Evolutionary conservation across 2,797 vertebrate genomes (phyloP), one percentile per base, ranked within the genome.

Genomic region (Syngnathus rostellatus): DNA sequence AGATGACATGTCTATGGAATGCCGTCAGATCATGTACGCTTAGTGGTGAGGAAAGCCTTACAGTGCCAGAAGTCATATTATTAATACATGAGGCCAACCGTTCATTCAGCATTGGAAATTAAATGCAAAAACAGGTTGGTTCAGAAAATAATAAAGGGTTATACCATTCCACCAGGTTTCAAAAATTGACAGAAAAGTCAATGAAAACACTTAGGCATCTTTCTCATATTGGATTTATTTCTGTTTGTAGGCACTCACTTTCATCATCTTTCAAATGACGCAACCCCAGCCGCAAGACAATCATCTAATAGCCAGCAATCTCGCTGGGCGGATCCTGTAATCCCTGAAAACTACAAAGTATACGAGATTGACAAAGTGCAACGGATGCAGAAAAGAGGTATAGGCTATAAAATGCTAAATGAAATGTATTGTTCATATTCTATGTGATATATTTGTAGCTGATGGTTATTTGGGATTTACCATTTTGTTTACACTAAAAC

Each of bases 351-450:
- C 63, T 97, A 94, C 54, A 98, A 95, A 77, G 94, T 98, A 62
- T 98, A 98, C 66, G 96, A 98, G 76, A 97, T 98, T 16, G 96
- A 99, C 64, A 92, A 94, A 5, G 91, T 93, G 75, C 92, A 95
- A 77, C 89, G 92, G 72, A 93, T 94, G 66, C 95, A 97, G 85
- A 90, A 92, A 73, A 91, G 93, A 81, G 93, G 90, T 58, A 31
- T 2, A 21, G 19, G 9, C 19, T 21, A 51, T 21, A 2, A 53
- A 21, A 53, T n/a, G 21, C 19, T 21, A 53, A 53, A 51, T n/a
- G 2, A n/a, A 51, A 7, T 21, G 3, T 43, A 2, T 31, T 31
- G 31, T 31, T 31, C 2, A 31, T 31, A 31, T 31, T 31, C 3
- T 31, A 31, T 31, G 31, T 31, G 31, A 31, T 25, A 25, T 31